Evolutionary conservation across 53 echinoderm and acorn worm species (phyloP).

Genomic region (Echinarachnius parma): DNA sequence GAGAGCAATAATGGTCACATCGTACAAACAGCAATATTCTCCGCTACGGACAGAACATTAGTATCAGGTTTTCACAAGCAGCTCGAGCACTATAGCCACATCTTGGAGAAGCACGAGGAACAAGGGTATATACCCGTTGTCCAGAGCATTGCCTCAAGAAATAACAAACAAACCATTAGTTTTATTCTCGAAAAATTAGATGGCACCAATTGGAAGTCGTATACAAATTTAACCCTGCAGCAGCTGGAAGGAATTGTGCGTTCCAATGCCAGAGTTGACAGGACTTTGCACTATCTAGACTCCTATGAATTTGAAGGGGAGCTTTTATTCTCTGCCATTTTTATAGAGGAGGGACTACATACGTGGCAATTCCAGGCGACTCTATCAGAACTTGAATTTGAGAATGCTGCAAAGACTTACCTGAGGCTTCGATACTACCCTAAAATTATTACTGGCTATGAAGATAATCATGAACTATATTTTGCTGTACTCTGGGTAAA

Average conservation of each 20-base stretch:
- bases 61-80: slow-evolving; percentile 36
- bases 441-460: slow-evolving; percentile 22
- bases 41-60: slow-evolving; percentile 14
- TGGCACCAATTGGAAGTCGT: slow-evolving; percentile 66
- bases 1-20: slow-evolving; percentile 37
- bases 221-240: slow-evolving; percentile 54
- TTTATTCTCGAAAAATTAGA: slow-evolving; percentile 61
- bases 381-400: slow-evolving; percentile 15
- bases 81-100: slow-evolving; percentile 34
- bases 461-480: slow-evolving; percentile 6
- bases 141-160: slow-evolving; percentile 60
- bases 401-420: slow-evolving; percentile 27
- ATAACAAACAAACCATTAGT: slow-evolving; percentile 55
- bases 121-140: slow-evolving; percentile 51
- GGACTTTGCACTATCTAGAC: slow-evolving; percentile 69
- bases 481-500: slow-evolving; percentile 47
- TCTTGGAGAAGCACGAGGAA: slow-evolving; percentile 22
- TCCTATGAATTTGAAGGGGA: slow-evolving; percentile 57
- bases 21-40: slow-evolving; percentile 58
- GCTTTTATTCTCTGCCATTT: slow-evolving; percentile 78
- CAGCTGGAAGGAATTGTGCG: slow-evolving; percentile 60
- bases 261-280: slow-evolving; percentile 61
- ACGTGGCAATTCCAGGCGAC: slow-evolving; percentile 40
- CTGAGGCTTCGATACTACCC: slow-evolving; percentile 21
- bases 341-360: slow-evolving; percentile 53